These are phyloP conservation scores for Apeira syringaria DNA, from an alignment of 2,888 invertebrate genomes.

Conservation along the genomic window DNA sequence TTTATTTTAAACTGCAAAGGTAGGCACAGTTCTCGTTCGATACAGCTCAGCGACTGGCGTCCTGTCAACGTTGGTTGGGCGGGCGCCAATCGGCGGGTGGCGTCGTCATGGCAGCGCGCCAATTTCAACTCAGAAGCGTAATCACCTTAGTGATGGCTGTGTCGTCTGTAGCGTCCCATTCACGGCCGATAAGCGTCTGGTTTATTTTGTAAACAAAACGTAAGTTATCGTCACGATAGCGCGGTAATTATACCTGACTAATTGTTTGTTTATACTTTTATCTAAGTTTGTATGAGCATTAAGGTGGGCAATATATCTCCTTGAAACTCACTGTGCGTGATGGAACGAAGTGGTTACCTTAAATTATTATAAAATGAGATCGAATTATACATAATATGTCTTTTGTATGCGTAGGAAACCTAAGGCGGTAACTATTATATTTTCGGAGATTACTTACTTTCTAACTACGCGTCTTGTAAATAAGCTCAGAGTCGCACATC, in stretches of 20 bases:
- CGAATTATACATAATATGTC: no score
- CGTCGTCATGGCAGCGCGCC: constrained; percentile 53
- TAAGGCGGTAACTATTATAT: no score
- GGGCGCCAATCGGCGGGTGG: constrained; percentile 48
- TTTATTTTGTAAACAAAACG: constrained; percentile 76
- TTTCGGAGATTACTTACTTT: no score
- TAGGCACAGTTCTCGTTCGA: constrained; percentile 44
- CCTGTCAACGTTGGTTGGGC: constrained; percentile 58
- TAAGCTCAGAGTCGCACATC: no score
- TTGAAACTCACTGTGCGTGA: not conserved
- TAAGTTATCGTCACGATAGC: constrained; percentile 44
- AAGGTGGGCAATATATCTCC: not conserved
- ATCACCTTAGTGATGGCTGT: constrained; percentile 17
- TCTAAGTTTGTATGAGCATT: not conserved
- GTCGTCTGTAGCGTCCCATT: constrained; percentile 29
- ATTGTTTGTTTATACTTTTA: constrained; percentile 25
- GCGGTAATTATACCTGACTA: constrained; percentile 10
- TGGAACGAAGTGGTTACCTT: no score
- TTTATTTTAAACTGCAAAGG: constrained; percentile 35
- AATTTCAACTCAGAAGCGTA: constrained; percentile 23
- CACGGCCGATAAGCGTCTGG: constrained; percentile 48
- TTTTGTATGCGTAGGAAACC: no score
- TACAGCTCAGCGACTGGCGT: constrained; percentile 56
- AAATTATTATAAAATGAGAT: no score
- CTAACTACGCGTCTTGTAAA: no score